phyloP scores from a whole-genome alignment of 2,113 vertebrate genomes.

The Pterocles gutturalis region DNA sequence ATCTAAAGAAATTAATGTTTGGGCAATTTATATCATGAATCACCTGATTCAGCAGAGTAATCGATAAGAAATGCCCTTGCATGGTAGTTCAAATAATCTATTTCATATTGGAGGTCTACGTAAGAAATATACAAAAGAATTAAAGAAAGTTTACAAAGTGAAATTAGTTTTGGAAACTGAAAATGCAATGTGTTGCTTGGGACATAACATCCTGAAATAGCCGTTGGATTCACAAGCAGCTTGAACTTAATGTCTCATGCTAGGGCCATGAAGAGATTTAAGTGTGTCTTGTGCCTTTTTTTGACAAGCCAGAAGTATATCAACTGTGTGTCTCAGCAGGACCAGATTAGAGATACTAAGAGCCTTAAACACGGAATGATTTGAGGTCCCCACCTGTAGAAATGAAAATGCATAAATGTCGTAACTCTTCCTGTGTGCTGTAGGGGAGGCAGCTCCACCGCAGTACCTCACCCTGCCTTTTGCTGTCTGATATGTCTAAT shows the following conservation, averaged over 20 bases:
- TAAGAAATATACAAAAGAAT: neutral
- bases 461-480: constrained; percentile 71
- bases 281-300: constrained; percentile 63
- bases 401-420: constrained; percentile 83
- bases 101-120: neutral
- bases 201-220: constrained; percentile 64
- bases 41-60: neutral
- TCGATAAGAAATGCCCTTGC: neutral
- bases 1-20: neutral
- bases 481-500: constrained; percentile 70
- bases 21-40: neutral
- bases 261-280: constrained; percentile 76
- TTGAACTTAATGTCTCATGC: constrained; percentile 69
- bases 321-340: constrained; percentile 66
- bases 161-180: constrained; percentile 18
- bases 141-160: neutral
- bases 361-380: constrained; percentile 68
- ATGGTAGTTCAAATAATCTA: neutral
- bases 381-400: constrained; percentile 80
- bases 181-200: constrained; percentile 23
- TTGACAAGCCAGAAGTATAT: constrained; percentile 75
- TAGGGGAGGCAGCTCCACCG: constrained; percentile 61
- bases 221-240: constrained; percentile 70
- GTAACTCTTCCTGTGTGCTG: constrained; percentile 76
- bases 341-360: constrained; percentile 75